Base-by-base conservation (phyloP, 2,888 invertebrate species). In the Thera obeliscata region DNA sequence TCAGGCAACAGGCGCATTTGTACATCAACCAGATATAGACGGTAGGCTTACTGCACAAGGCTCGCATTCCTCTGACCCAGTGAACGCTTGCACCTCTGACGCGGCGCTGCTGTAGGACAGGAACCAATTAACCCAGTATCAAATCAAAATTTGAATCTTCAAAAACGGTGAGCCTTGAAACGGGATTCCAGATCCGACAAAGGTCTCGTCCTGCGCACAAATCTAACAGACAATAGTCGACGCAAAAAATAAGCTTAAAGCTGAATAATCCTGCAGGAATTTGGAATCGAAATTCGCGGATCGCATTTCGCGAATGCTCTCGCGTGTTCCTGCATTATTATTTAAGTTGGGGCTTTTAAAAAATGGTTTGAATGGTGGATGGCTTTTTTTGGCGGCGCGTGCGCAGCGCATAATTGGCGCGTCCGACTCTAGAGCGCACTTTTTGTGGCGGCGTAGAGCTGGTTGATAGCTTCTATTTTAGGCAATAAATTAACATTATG, bases 271-370 rank as follows among this genome's bases (percentile, higher is more conserved):
- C 64, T 49, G 71, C 76, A 79, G 88, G 93, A 91, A 93, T 93
- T 93, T 89, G 88, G 87, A 88, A 90, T 87, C 90, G 86, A 91
- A 91, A 91, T 90, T 90, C 89, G 87, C 77, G 88, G 88, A 93
- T 93, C 90, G 93, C 92, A 93, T 93, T 91, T 91, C 87, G 89
- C 86, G 87, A 89, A 93, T 93, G 87, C 85, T 88, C 88, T 93
- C 91, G 93, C 93, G 93, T 93, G 93, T 93, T 93, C 91, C 89
- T 90, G 93, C 93, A 93, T 92, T 93, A 93, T 93, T 93, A 93
- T 93, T 92, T 91, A 89, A 88, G 87, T 81, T 87, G 83, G 84
- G 81, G 76, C 86, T 89, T 90, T 91, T 87, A 88, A 86, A 88
- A 91, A 89, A 91, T 90, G 87, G 87, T 83, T 87, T 77, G 85